Percentiles rank a stretch among this genome's conserved stretches.
These are phyloP conservation scores for Diadema setosum DNA, from an alignment of 35 echinoderm and acorn worm genomes.

Conservation along the genomic window DNA sequence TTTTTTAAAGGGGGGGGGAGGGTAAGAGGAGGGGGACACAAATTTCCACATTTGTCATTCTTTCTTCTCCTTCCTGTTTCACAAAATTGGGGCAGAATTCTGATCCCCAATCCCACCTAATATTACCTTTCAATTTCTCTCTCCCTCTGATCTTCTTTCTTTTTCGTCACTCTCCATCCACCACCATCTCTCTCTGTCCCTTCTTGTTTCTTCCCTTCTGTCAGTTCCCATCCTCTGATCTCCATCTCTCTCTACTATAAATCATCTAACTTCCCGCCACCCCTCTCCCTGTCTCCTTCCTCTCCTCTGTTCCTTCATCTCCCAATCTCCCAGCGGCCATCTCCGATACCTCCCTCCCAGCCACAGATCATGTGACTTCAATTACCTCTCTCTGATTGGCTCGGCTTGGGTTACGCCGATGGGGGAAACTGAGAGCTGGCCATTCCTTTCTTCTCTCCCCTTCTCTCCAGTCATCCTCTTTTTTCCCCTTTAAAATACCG, in stretches of 20 bases:
- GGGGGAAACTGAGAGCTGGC: not conserved
- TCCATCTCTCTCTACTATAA: not conserved
- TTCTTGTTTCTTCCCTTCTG: not conserved
- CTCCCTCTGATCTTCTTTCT: not conserved
- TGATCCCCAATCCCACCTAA: not conserved
- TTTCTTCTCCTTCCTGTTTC: too few species aligned
- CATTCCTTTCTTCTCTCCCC: not conserved
- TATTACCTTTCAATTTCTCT: too few species aligned
- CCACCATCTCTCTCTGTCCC: not conserved
- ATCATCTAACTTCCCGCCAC: not conserved
- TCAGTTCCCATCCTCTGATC: not conserved
- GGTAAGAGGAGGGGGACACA: too few species aligned
- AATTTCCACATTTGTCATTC: too few species aligned
- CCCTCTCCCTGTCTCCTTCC: not conserved
- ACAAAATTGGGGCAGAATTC: too few species aligned
- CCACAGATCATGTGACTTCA: not conserved
- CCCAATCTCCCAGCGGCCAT: not conserved
- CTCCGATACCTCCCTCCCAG: not conserved
- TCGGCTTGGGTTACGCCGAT: constrained; percentile 8
- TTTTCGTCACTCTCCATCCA: not conserved
- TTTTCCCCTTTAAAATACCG: too few species aligned
- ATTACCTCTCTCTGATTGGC: constrained; percentile 3
- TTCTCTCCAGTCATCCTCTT: not conserved
- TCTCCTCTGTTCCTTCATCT: not conserved
- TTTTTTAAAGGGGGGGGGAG: too few species aligned